Evolutionary conservation across 2,888 invertebrate genomes (phyloP), one percentile per base, ranked within the genome.

Genomic region (Deroplatys truncata): DNA sequence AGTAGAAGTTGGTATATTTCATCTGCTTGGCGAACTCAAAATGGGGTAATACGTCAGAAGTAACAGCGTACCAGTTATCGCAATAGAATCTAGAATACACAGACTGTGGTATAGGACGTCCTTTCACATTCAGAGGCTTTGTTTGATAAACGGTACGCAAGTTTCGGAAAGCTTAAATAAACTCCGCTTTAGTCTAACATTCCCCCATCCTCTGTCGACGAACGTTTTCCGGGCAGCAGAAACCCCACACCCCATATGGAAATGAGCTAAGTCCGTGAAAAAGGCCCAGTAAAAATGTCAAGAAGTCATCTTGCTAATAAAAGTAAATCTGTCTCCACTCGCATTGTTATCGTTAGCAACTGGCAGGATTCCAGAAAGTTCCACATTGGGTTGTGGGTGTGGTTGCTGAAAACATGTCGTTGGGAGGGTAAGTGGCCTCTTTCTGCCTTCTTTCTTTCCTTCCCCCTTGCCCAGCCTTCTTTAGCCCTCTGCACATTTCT

Each of bases 281-380:
- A 87, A 87, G 56, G 56, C 56, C 25, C 87, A 82, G 29, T 87
- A 87, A 87, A 87, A 82, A 87, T 87, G 87, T 87, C 87, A 87
- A 87, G 87, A 87, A 83, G 87, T 87, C 87, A 87, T 82, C 87
- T 87, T 83, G 82, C 82, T 87, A 87, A 86, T 86, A 86, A 86
- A 82, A 87, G 87, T 87, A 87, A 87, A 87, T 87, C 82, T 87
- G 86, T 29, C 86, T 85, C 49, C 35, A 56, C 85, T 28, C 29
- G 82, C 87, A 82, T 87, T 87, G 87, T 87, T 87, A 87, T 87
- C 87, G 87, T 87, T 87, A 72, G 35, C 5, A 72, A 10, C 43
- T 87, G 87, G 87, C 87, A n/a, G 31, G n/a, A 25, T 20, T 87
- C 87, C 87, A 87, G 83, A 31, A 82, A 82, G 28, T 86, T 86